These are phyloP conservation scores for Dendrolimus punctatus DNA, from an alignment of 1,140 invertebrate genomes.

Conservation along the genomic window DNA sequence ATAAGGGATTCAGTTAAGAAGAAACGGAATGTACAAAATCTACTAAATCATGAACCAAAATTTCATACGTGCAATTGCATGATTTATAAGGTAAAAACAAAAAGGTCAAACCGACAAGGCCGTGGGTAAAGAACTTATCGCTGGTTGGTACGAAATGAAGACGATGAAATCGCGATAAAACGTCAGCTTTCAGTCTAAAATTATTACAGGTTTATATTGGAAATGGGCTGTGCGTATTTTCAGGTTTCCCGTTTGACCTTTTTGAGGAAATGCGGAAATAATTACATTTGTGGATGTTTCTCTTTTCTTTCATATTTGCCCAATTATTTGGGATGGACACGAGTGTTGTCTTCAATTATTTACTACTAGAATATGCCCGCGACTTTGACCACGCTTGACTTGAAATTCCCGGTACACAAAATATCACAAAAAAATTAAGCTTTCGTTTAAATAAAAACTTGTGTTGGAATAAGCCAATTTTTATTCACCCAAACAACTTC, in stretches of 20 bases:
- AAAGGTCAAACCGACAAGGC: constrained; percentile 59
- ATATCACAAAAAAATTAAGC: too few relatives aligned
- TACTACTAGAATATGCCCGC: too few relatives aligned
- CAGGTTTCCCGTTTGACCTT: not conserved
- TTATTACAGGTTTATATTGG: constrained; percentile 35
- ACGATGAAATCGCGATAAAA: constrained; percentile 40
- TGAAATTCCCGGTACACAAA: too few relatives aligned
- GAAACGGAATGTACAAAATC: not conserved
- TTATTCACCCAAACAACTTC: too few relatives aligned
- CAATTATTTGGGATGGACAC: too few relatives aligned
- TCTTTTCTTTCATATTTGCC: too few relatives aligned
- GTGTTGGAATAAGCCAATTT: too few relatives aligned
- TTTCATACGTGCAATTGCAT: too few relatives aligned
- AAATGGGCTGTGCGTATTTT: constrained; percentile 5
- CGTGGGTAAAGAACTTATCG: constrained; percentile 42
- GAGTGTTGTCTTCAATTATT: too few relatives aligned
- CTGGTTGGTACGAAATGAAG: constrained; percentile 41
- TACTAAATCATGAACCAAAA: not conserved
- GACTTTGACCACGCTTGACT: too few relatives aligned
- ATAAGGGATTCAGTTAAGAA: too few relatives aligned
- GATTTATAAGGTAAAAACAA: constrained; percentile 17
- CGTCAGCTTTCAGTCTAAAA: constrained; percentile 30
- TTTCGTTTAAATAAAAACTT: too few relatives aligned
- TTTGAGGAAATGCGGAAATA: not conserved
- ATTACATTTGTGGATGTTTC: not conserved